These are phyloP conservation scores for Eumeta japonica DNA, from an alignment of 1,140 invertebrate species.

Conservation along the genomic window DNA sequence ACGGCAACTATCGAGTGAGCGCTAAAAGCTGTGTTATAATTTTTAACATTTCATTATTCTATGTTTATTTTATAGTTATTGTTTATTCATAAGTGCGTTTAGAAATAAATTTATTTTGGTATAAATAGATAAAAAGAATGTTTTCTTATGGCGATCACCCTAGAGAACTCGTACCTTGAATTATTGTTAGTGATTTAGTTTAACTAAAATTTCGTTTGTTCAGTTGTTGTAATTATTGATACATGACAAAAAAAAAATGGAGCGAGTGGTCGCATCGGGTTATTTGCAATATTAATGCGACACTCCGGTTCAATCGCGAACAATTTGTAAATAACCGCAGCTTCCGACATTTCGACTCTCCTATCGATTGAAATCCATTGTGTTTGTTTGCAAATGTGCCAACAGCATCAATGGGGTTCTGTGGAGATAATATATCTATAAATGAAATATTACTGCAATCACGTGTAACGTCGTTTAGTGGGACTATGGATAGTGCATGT, in stretches of 20 bases:
- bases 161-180: constrained; percentile 48
- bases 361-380: too few relatives aligned
- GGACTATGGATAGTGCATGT: too few relatives aligned
- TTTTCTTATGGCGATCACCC: constrained; percentile 42
- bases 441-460: too few relatives aligned
- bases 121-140: constrained; percentile 45
- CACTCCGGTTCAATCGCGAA: too few relatives aligned
- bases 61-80: constrained; percentile 55
- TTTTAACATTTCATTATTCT: constrained; percentile 54
- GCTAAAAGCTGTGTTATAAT: constrained; percentile 55
- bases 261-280: too few relatives aligned
- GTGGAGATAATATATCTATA: constrained; percentile 25
- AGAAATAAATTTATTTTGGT: constrained; percentile 54
- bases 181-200: constrained; percentile 49
- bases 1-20: constrained; percentile 37
- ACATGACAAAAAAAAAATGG: too few relatives aligned
- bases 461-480: too few relatives aligned
- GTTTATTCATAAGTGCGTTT: constrained; percentile 52
- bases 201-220: too few relatives aligned
- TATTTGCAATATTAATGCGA: too few relatives aligned
- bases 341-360: too few relatives aligned
- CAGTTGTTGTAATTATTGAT: too few relatives aligned
- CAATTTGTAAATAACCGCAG: too few relatives aligned
- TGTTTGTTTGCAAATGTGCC: constrained; percentile 42
- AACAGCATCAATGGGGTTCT: constrained; percentile 46